phyloP scores from a whole-genome alignment of 2,113 vertebrate species.

The Pteronura brasiliensis region DNA sequence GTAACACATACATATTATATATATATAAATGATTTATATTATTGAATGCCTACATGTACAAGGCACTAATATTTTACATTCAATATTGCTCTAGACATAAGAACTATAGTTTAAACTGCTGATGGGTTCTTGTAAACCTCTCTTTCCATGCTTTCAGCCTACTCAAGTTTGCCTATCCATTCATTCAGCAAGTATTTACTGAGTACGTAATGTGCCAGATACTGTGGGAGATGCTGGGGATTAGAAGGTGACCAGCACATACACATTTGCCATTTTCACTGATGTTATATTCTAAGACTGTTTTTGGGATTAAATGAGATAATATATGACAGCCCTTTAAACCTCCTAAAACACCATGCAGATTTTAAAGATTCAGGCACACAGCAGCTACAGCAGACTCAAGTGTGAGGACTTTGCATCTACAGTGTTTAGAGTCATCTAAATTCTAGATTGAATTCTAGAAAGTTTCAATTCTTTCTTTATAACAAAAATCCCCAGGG shows the following conservation, averaged over 20 bases:
- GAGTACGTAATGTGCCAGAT: background rate
- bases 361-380: background rate
- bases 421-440: background rate
- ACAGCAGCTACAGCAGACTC: background rate
- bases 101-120: background rate
- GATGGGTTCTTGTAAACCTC: background rate
- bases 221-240: background rate
- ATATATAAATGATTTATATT: background rate
- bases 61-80: background rate
- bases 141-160: background rate
- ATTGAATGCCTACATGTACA: background rate
- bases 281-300: background rate
- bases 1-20: background rate
- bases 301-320: background rate
- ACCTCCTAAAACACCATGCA: background rate
- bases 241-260: background rate
- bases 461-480: slow-evolving; percentile 6
- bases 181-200: background rate
- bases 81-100: background rate
- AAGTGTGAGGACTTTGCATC: background rate
- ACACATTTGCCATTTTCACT: background rate
- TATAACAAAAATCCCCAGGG: background rate
- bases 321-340: background rate
- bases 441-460: background rate
- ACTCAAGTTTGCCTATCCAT: background rate